Evolutionary conservation across 2,797 vertebrate genomes (phyloP).

Genomic region (Mormyrops boulengeri): DNA sequence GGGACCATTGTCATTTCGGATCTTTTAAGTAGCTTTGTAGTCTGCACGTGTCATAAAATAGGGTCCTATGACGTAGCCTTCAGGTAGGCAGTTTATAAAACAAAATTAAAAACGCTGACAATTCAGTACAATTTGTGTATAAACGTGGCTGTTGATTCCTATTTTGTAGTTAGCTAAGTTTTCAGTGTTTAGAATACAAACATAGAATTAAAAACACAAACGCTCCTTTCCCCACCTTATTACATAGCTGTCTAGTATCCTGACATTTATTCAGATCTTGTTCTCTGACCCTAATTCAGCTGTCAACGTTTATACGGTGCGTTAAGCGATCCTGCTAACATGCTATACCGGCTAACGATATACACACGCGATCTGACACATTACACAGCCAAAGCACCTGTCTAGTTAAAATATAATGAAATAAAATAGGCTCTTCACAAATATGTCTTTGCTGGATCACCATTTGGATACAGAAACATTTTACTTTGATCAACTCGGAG

Average conservation of each 20-base stretch:
- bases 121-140: background rate
- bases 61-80: background rate
- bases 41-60: background rate
- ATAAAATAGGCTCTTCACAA: background rate
- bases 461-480: background rate
- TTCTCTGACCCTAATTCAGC: background rate
- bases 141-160: background rate
- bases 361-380: background rate
- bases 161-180: background rate
- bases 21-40: background rate
- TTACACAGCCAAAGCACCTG: background rate
- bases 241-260: background rate
- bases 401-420: background rate
- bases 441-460: background rate
- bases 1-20: background rate
- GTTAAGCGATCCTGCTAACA: background rate
- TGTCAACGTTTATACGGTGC: background rate
- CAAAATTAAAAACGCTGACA: background rate
- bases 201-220: background rate
- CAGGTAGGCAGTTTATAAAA: background rate
- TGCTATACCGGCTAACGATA: background rate
- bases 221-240: background rate
- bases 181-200: background rate
- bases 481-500: background rate
- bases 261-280: background rate